These are phyloP conservation scores for Lymantria dispar DNA, from an alignment of 2,888 invertebrate genomes.

Conservation along the genomic window DNA sequence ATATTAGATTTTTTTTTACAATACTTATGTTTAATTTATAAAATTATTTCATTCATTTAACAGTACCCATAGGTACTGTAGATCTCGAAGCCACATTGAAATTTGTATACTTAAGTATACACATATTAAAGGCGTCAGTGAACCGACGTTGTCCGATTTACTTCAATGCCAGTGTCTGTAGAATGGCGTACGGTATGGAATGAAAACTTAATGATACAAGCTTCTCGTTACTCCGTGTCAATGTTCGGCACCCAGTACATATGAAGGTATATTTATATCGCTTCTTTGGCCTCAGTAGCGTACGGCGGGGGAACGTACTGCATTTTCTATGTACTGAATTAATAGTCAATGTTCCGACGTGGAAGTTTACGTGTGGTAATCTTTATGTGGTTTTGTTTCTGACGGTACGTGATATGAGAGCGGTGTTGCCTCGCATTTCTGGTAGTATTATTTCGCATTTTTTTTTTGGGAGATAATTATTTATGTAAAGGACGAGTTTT, in stretches of 20 bases:
- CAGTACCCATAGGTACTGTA: too few relatives aligned
- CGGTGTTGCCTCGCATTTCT: background rate
- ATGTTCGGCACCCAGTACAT: conserved; percentile 41
- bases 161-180: conserved; percentile 52
- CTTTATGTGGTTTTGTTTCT: conserved; percentile 16
- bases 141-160: conserved; percentile 42
- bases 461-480: too few relatives aligned
- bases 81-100: too few relatives aligned
- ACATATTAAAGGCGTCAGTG: conserved; percentile 22
- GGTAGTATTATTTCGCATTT: background rate
- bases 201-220: conserved; percentile 58
- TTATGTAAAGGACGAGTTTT: too few relatives aligned
- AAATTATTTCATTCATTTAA: too few relatives aligned
- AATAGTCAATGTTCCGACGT: conserved; percentile 28
- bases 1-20: too few relatives aligned
- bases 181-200: conserved; percentile 40
- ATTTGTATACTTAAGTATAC: background rate
- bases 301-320: conserved; percentile 19
- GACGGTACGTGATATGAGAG: background rate
- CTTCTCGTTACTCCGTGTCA: conserved; percentile 52
- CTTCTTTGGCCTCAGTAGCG: conserved; percentile 17
- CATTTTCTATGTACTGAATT: conserved; percentile 30
- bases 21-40: too few relatives aligned
- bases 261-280: conserved; percentile 34
- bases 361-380: conserved; percentile 15